Conservation (phyloP, 2,797 vertebrate genomes). For the Cyprinodon diabolis region DNA sequence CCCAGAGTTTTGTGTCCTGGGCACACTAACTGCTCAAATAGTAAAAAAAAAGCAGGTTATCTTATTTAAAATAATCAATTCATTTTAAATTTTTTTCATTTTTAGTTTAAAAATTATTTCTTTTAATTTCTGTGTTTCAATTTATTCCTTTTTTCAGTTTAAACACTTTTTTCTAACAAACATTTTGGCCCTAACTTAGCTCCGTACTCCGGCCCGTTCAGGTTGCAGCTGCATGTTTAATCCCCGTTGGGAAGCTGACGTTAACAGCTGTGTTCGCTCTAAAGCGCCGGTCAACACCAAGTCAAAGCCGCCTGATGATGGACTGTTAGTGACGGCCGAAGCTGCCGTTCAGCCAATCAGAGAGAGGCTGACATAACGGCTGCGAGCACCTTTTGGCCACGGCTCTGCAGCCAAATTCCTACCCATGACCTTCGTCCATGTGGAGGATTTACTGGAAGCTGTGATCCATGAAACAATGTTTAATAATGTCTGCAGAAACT, state of each 20-base stretch:
- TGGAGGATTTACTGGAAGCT: background rate
- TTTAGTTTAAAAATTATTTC: too few relatives aligned
- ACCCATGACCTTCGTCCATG: background rate
- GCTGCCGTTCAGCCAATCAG: background rate
- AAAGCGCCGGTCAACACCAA: background rate
- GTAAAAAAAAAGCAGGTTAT: too few relatives aligned
- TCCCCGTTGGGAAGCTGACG: background rate
- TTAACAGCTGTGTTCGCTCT: background rate
- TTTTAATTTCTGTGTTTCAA: too few relatives aligned
- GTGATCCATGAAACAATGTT: too few relatives aligned
- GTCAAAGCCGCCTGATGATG: background rate
- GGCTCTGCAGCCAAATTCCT: background rate
- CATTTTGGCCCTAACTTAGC: too few relatives aligned
- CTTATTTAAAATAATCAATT: too few relatives aligned
- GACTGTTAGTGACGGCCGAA: background rate
- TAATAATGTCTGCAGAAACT: background rate
- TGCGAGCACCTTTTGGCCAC: background rate
- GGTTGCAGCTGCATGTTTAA: background rate
- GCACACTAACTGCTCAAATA: too few relatives aligned
- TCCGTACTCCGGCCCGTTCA: background rate
- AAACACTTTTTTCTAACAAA: too few relatives aligned
- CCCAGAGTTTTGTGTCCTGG: too few relatives aligned
- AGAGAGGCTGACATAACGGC: background rate
- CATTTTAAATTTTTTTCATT: too few relatives aligned
- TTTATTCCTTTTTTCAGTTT: too few relatives aligned